phyloP scores from a whole-genome alignment of 2,888 invertebrate genomes.

The Anticlea derivata region DNA sequence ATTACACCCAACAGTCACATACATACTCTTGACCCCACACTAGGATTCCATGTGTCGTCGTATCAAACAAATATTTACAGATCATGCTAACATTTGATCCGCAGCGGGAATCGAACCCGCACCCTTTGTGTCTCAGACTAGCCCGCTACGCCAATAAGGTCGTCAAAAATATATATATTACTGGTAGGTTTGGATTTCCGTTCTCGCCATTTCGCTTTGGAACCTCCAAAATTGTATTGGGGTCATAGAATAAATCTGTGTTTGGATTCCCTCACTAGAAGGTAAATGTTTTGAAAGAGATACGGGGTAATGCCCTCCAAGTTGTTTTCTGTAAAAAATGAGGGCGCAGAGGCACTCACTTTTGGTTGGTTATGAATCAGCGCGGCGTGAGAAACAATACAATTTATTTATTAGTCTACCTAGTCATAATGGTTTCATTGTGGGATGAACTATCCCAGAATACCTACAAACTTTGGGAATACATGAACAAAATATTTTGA shows the following conservation, averaged over 20 bases:
- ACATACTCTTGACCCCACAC: no score
- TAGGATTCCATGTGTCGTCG: no score
- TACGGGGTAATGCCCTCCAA: constrained; percentile 78
- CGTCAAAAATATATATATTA: no score
- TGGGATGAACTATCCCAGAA: neutral
- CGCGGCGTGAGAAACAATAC: constrained; percentile 71
- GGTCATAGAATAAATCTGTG: constrained; percentile 25
- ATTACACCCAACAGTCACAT: no score
- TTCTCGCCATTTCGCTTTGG: neutral
- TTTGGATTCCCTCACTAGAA: constrained; percentile 39
- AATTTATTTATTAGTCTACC: constrained; percentile 53
- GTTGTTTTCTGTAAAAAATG: constrained; percentile 83
- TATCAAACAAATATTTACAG: no score
- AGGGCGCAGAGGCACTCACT: constrained; percentile 76
- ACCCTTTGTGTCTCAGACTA: no score
- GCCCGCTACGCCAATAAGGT: no score
- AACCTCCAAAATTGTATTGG: neutral
- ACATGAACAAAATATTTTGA: no score
- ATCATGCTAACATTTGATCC: no score
- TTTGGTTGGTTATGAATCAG: constrained; percentile 79
- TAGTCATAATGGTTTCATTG: neutral
- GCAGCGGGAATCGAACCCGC: no score
- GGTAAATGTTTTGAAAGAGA: constrained; percentile 69
- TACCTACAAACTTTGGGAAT: no score
- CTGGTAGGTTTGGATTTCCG: no score